A percentile compares a stretch with the other conserved stretches of the same genome.
Conservation (phyloP, 2,888 invertebrate species). For the Tuberolachnus salignus region DNA sequence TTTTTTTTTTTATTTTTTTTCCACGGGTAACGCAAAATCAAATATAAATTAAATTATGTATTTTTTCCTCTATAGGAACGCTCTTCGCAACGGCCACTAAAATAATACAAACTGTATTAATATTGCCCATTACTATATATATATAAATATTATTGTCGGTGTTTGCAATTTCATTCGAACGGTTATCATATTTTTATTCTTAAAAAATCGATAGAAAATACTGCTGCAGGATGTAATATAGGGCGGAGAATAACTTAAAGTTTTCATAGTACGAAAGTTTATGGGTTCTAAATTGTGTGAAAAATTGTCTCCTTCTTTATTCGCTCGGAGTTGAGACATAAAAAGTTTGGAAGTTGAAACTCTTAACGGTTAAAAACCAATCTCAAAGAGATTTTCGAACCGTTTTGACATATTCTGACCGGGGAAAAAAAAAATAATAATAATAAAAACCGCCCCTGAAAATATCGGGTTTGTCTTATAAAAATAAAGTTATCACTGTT, state of each 20-base stretch:
- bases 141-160: too few relatives aligned
- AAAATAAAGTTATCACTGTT: background rate
- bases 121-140: too few relatives aligned
- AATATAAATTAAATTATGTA: too few relatives aligned
- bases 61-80: too few relatives aligned
- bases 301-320: slow-evolving; percentile 22
- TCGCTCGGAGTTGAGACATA: background rate
- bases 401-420: background rate
- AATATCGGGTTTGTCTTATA: background rate
- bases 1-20: too few relatives aligned
- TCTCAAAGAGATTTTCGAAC: slow-evolving; percentile 19
- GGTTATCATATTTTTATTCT: too few relatives aligned
- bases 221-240: too few relatives aligned
- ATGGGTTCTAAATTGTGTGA: slow-evolving; percentile 16
- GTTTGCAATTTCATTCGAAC: too few relatives aligned
- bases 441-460: background rate
- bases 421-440: background rate
- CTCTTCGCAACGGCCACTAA: too few relatives aligned
- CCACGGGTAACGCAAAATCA: too few relatives aligned
- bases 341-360: slow-evolving; percentile 39
- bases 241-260: background rate
- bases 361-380: slow-evolving; percentile 14
- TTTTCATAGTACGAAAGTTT: background rate
- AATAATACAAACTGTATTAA: too few relatives aligned
- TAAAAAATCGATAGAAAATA: too few relatives aligned